Base-by-base conservation (phyloP, 2,888 invertebrate genomes). In the Trissoscelio sp. region DNA sequence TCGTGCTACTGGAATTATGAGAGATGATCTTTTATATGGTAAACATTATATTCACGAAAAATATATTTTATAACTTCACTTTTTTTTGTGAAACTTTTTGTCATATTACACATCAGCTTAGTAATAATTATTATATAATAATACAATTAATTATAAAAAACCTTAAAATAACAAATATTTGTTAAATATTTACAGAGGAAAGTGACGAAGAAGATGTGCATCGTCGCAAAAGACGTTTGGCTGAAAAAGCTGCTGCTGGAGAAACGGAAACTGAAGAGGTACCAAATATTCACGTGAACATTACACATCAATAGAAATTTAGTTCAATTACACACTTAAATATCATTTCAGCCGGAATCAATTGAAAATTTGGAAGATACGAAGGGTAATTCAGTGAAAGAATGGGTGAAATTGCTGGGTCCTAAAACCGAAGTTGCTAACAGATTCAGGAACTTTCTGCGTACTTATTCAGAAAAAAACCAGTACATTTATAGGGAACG, bases 321-420 rank as follows among this genome's bases (percentile, higher is more conserved):
- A 18, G 6, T 34, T 20, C 6, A 57, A 31, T 37, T 57, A 6
- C 16, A 20, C 5, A 37, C 11, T 37, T 7, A 57, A 20, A 12
- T 31, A 18, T 39, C 2, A 57, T 83, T 82, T 22, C 83, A 94
- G 92, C 96, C 98, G 48, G 99, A 99, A 92, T 97, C 98, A 69
- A 98, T 99, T 83, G 99, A 99, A 91, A 99, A 99, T 92, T 92
- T 99, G 31, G 99, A 99, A 91, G 99, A 99, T 87, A 98, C 98
- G 3, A 98, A 98, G 89, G 99, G 99, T 0, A 96, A 98, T 89
- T 94, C 96, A 0, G 96, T 97, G 1, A 96, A 97, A 87, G 99
- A 99, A 88, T 99, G 99, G 98, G 98, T 99, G 0, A 95, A 96
- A 67, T 97, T 98, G 96, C 92, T 98, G 85, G 99, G 97, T 0